Evolutionary conservation across 2,797 vertebrate species (phyloP).

Genomic region (Philypnodon macrostomus): DNA sequence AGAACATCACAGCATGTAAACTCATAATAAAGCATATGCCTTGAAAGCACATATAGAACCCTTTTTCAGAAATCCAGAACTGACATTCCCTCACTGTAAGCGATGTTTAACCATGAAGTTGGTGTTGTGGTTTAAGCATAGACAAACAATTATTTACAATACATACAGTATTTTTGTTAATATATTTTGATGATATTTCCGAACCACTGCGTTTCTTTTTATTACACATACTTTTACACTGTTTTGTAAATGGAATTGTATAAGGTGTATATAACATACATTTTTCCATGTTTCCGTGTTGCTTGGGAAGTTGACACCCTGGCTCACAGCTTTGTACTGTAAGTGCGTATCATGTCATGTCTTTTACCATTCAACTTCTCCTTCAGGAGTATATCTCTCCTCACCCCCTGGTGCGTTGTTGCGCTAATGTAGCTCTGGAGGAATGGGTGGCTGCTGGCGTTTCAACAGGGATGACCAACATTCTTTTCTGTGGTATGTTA

Average conservation of each 20-base stretch:
- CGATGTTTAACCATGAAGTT: too few species aligned
- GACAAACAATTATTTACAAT: too few species aligned
- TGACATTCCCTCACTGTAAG: too few species aligned
- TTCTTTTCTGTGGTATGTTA: conserved; percentile 47
- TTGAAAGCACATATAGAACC: too few species aligned
- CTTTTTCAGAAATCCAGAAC: too few species aligned
- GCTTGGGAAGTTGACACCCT: conserved; percentile 1
- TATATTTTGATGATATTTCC: too few species aligned
- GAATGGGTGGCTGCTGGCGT: conserved; percentile 20
- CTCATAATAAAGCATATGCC: too few species aligned
- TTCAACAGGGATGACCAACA: conserved; percentile 60
- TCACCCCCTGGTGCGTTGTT: conserved; percentile 13
- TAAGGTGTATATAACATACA: not conserved
- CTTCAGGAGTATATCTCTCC: conserved; percentile 19
- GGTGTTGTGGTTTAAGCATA: too few species aligned
- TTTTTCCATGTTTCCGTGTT: not conserved
- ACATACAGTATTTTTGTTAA: too few species aligned
- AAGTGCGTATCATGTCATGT: conserved; percentile 3
- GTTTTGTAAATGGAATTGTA: not conserved
- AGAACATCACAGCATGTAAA: too few species aligned
- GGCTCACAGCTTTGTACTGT: conserved; percentile 3
- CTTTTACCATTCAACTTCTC: conserved; percentile 1
- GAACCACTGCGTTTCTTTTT: not conserved
- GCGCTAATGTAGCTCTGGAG: conserved; percentile 22
- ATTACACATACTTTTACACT: not conserved